A percentile compares a stretch with the other conserved stretches of the same genome.
Conservation (phyloP, 2,888 invertebrate genomes). For the Trachelus tabidus region DNA sequence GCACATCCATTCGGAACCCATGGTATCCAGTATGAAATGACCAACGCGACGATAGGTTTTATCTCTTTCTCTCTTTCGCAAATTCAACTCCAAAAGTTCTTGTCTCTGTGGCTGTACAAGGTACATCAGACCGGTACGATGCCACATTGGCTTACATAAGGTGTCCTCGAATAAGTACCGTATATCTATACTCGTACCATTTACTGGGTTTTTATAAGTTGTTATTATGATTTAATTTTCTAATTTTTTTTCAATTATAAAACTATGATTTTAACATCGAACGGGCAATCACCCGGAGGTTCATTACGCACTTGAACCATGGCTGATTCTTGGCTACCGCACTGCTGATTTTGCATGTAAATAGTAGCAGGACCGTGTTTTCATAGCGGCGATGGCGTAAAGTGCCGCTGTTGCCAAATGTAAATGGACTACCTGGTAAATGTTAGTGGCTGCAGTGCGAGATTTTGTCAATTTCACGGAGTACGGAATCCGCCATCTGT, state of each 20-base stretch:
- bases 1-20: conserved; percentile 33
- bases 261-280: neutral
- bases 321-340: neutral
- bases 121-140: neutral
- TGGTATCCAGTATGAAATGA: conserved; percentile 38
- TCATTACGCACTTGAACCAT: neutral
- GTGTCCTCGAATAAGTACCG: neutral
- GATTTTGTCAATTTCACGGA: conserved; percentile 19
- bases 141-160: neutral
- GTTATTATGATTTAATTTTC: neutral
- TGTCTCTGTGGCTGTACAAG: conserved; percentile 22
- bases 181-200: neutral
- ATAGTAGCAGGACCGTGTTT: neutral
- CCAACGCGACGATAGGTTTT: conserved; percentile 34
- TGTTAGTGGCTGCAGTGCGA: neutral
- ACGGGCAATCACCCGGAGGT: neutral
- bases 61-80: neutral
- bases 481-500: conserved; percentile 19
- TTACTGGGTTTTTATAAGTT: neutral
- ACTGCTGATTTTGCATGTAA: neutral
- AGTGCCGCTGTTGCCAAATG: neutral
- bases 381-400: neutral
- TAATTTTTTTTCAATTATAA: too few species aligned
- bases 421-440: neutral
- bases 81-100: conserved; percentile 47